Base-by-base conservation (phyloP, 2,888 invertebrate species). In the Augiades crinisus region DNA sequence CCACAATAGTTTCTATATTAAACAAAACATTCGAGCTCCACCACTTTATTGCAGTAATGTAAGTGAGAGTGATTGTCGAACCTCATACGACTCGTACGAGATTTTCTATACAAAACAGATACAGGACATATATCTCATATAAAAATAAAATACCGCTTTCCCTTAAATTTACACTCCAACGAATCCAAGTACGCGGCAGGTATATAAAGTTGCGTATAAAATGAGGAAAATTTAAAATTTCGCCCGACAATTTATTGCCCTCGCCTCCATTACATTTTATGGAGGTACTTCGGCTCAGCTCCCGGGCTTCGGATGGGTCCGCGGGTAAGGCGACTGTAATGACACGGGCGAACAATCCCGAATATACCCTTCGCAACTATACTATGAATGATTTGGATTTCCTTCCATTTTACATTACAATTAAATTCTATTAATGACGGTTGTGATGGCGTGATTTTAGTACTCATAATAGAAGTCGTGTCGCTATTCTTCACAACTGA, bases 221-320 rank as follows among this genome's bases (percentile, higher is more conserved):
- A 62, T 53, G 55, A 52, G 59, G 40, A 34, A 55, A 59, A 56
- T 57, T 61, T 60, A 47, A 58, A 60, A 53, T 59, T 56, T 60
- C 55, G 56, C 53, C 49, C 43, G 53, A 60, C 58, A 59, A 64
- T 68, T 67, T 67, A 64, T 64, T 59, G 57, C 61, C 63, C 59
- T 54, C 59, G 62, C 61, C 60, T 53, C 65, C 66, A 65, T 72
- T 70, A 64, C 62, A 59, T 69, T 72, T 72, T 71, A 72, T 62
- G 68, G 62, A 57, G 60, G 60, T 62, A 65, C 64, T 70, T 67
- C 59, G 62, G 63, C 58, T 53, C 52, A 58, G 54, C 55, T 57
- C 53, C 33, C 47, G 57, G 53, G 53, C 54, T 22, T 30, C 38
- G 53, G 51, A 19, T 19, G 37, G 30, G 47, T 5, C 24, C 4